These are phyloP conservation scores for Nannoperca australis DNA, from an alignment of 2,797 vertebrate genomes.

Conservation along the genomic window DNA sequence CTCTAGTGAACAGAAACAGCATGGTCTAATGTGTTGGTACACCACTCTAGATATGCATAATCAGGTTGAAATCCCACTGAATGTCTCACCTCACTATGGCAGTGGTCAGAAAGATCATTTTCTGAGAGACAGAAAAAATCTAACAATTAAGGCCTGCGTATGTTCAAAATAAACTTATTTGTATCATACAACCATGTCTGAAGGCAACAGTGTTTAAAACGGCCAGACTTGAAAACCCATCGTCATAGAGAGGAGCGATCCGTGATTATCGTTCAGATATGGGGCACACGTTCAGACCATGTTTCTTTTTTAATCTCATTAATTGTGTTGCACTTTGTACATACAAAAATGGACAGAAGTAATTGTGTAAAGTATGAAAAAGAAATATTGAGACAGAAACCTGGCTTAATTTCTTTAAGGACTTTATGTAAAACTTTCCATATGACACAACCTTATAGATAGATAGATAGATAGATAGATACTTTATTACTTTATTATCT, in stretches of 20 bases:
- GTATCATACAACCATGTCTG: neutral
- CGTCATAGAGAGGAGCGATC: neutral
- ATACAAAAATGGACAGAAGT: neutral
- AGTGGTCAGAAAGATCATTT: neutral
- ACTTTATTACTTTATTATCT: no score
- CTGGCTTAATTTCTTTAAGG: no score
- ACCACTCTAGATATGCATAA: neutral
- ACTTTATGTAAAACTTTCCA: neutral
- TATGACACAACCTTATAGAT: neutral
- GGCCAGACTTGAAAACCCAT: neutral
- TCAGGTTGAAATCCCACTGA: neutral
- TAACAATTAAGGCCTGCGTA: neutral
- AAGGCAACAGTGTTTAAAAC: neutral
- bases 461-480: no score
- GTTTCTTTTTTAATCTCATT: neutral
- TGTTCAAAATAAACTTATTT: neutral
- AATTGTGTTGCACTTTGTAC: neutral
- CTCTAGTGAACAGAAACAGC: neutral
- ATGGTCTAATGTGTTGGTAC: neutral
- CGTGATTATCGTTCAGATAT: neutral
- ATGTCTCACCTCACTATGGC: neutral
- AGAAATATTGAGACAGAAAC: neutral
- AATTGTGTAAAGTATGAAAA: neutral
- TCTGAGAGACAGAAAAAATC: neutral
- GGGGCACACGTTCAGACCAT: neutral